Evolutionary conservation across 2,113 vertebrate genomes (phyloP), one percentile per base, ranked within the genome.

Genomic region (Grus americana): DNA sequence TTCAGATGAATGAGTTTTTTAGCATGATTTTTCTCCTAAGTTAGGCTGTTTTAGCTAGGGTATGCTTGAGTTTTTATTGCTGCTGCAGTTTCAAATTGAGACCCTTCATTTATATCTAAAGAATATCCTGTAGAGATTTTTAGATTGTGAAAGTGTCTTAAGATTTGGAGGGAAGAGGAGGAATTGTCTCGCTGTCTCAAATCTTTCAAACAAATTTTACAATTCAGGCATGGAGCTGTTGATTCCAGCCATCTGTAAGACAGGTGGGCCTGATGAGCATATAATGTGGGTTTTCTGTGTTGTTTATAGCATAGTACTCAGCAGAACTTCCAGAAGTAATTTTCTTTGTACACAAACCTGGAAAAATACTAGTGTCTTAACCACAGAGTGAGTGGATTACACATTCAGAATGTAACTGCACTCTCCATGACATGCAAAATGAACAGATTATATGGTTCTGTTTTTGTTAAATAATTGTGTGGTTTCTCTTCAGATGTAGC

Each of bases 401-500:
- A 63, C 42, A 38, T 76, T 96, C 18, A 75, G 67, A 88, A 86
- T 4, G 11, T 62, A 46, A 40, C 30, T 88, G 15, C 3, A 3
- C 36, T 84, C 66, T 59, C 55, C 9, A 11, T 86, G 79, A 42
- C 54, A 85, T 14, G 32, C 58, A 95, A 61, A 95, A 50, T 18
- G 10, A 88, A 63, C 68, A 58, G 70, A 87, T 94, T 83, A 38
- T 68, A 59, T 71, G 59, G 30, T 75, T 88, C 82, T 87, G 88
- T 36, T 90, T 92, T 94, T 90, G 57, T 92, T 96, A 86, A 86
- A 58, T 95, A 92, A 75, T 93, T 61, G 26, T 88, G 79, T 96
- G 86, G 82, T 79, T 97, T 96, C 65, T 92, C 82, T 97, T 91
- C 62, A 96, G 91, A 73, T 42, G 15, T 79, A 91, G 73, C 62